Evolutionary conservation across 2,888 invertebrate genomes (phyloP), one percentile per base, ranked within the genome.

Genomic region (Lutraria lutraria): DNA sequence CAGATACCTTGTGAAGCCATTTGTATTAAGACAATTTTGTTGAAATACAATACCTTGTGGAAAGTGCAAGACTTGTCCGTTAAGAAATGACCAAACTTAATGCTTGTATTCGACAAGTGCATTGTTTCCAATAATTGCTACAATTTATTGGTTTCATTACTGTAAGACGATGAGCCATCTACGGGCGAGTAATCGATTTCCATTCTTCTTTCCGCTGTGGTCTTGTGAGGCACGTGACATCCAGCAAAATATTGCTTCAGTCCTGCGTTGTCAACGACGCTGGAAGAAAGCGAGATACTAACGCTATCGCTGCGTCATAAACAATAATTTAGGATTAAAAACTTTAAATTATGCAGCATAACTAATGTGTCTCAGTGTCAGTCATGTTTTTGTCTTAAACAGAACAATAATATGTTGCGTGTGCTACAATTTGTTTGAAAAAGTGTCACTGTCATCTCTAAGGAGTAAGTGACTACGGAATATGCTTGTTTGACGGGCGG

Each of bases 321-420:
- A 76, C 76, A 76, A 76, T 76, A 34, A 76, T 76, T 76, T 76
- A 15, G 76, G 76, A 34, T 34, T 76, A 76, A 76, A 76, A 76
- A 31, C 31, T 31, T 76, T 31, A 31, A 76, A 76, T 76, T 76
- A 34, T 76, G 76, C 34, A 31, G 76, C 76, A 76, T 25, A 31
- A 16, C 34, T 19, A 34, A 76, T 76, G 76, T 34, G 76, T 34
- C 31, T 19, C 76, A 31, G 31, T 34, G 76, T 3, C 31, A 0
- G 12, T 31, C 16, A 31, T 34, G 34, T 76, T 76, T 76, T 76
- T 34, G 76, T 31, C 76, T 31, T 76, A 12, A 34, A 15, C 1
- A 31, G 13, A 76, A 76, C 76, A 76, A 76, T 76, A 76, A 76
- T 76, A 76, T 76, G 76, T 76, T 76, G 76, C 76, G 76, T 34